phyloP scores from a whole-genome alignment of 53 echinoderm and acorn worm genomes.

The Apostichopus leukothele region DNA sequence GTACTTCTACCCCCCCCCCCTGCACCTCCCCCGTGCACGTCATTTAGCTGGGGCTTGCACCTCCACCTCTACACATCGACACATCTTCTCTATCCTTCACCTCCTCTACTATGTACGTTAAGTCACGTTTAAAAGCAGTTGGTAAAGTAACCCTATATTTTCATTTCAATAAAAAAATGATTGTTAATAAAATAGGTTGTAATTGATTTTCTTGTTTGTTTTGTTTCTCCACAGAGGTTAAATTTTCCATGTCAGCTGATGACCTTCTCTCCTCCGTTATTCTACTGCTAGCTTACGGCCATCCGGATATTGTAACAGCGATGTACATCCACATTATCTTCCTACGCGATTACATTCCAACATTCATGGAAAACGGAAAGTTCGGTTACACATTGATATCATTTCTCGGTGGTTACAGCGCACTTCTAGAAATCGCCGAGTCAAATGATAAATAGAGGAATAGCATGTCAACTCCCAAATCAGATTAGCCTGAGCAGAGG shows the following conservation, averaged over 20 bases:
- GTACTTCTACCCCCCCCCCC: too few relatives aligned
- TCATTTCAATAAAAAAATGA: not conserved
- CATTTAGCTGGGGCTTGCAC: too few relatives aligned
- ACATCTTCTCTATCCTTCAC: too few relatives aligned
- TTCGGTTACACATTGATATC: conserved; percentile 36
- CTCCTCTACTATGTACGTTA: not conserved
- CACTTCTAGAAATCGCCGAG: not conserved
- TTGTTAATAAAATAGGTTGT: too few relatives aligned
- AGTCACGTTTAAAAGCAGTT: not conserved
- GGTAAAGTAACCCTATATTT: not conserved
- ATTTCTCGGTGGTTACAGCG: conserved; percentile 14
- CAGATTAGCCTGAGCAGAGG: too few relatives aligned
- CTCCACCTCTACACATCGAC: too few relatives aligned
- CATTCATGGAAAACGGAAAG: conserved; percentile 44
- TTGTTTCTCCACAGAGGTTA: not conserved
- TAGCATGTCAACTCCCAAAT: too few relatives aligned
- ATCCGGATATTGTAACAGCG: conserved; percentile 26
- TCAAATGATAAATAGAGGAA: not conserved
- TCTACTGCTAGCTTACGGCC: conserved; percentile 21
- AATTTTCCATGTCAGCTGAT: conserved; percentile 41
- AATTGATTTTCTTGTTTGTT: too few relatives aligned
- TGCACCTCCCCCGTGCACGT: too few relatives aligned
- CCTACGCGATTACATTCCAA: conserved; percentile 28
- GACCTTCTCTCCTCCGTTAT: conserved; percentile 32
- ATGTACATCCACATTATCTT: conserved; percentile 31